Evolutionary conservation across 2,113 vertebrate species (phyloP), one percentile per base, ranked within the genome.

Genomic region (Aleadryas rufinucha): DNA sequence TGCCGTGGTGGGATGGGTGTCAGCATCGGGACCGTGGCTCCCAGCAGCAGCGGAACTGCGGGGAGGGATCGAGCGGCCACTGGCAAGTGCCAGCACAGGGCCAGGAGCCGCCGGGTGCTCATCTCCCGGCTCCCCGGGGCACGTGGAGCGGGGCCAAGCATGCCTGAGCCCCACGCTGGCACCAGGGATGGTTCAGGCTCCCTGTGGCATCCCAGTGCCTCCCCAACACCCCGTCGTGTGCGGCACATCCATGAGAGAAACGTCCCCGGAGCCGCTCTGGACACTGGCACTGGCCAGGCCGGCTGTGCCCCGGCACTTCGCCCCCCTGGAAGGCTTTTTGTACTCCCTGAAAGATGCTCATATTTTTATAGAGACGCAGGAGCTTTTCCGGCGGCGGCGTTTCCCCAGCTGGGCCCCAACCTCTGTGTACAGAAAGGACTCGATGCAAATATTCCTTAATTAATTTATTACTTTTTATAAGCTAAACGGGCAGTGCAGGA

Each of bases 381-480:
- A 60, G 75, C 53, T 39, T 16, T 63, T 70, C 54, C 9, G 54
- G 80, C 16, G 22, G 71, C 2, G 8, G 75, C 37, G 2, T 90
- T 89, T 92, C 60, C 92, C 65, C 56, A 10, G 88, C 65, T 85
- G 89, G 81, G 85, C 64, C 90, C 83, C 78, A 37, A 17, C 47
- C 89, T 76, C 79, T 98, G 97, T 98, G 98, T 96, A 98, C 96
- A 98, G 97, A 84, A 92, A 82, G 59, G 93, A 97, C 90, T 96
- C 3, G 65, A 90, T 82, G 72, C 87, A 88, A 93, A 90, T 87
- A 94, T 77, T 96, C 94, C 9, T 95, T 72, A 28, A 97, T 92
- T 98, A 98, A 99, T 98, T 99, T 99, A 99, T 99, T 98, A 98
- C 94, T 97, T 98, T 95, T 98, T 98, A 96, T 98, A 98, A 98